A percentile compares a stretch with the other conserved stretches of the same genome.
These are phyloP conservation scores for Carollia perspicillata DNA, from an alignment of 2,113 vertebrate genomes.

Conservation along the genomic window DNA sequence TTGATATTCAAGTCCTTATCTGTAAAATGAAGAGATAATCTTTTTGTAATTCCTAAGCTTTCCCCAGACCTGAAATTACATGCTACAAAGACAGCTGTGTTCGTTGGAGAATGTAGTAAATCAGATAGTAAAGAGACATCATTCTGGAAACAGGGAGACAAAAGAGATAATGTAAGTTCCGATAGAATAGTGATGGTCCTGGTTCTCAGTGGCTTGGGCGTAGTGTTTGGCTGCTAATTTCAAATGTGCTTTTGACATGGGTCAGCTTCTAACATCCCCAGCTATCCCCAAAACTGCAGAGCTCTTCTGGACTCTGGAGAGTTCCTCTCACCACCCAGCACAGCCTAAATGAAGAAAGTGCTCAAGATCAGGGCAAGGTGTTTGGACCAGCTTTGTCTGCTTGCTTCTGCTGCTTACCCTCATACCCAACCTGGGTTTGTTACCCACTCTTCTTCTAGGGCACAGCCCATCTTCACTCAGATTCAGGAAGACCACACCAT, in stretches of 20 bases:
- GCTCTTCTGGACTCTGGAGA: not conserved
- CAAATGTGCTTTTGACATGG: not conserved
- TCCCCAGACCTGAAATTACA: not conserved
- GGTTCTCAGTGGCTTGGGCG: not conserved
- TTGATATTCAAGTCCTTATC: not conserved
- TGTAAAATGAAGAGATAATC: not conserved
- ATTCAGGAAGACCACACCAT: constrained; percentile 72
- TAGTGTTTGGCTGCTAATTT: not conserved
- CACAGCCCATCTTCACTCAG: constrained; percentile 68
- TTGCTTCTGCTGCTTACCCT: not conserved
- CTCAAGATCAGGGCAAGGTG: not conserved
- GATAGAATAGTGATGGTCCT: not conserved
- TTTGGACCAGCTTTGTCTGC: not conserved
- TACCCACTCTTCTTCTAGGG: constrained; percentile 36
- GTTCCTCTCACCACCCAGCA: not conserved
- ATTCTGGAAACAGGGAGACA: not conserved
- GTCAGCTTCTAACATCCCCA: not conserved
- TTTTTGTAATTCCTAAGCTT: not conserved
- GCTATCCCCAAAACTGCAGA: not conserved
- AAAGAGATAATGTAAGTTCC: not conserved
- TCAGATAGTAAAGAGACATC: not conserved
- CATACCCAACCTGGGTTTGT: not conserved
- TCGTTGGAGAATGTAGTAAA: not conserved
- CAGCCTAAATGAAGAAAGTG: not conserved
- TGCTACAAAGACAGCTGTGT: not conserved